These are phyloP conservation scores for Paracyprichromis sp. DNA, from an alignment of 2,113 vertebrate genomes.

Conservation along the genomic window DNA sequence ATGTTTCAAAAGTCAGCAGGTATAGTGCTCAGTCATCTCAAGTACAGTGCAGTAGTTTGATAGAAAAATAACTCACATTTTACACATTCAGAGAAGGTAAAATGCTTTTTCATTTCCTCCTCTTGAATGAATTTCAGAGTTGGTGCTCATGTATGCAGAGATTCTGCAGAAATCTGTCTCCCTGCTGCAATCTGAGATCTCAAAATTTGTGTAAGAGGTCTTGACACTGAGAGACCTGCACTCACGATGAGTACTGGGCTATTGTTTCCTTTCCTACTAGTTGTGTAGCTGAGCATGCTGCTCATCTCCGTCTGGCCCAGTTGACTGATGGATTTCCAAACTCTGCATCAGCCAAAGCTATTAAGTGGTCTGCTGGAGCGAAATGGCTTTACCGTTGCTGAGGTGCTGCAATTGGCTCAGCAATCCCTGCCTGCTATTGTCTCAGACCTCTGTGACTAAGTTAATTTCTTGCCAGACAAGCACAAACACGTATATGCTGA, in stretches of 20 bases:
- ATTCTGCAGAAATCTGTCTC: background rate
- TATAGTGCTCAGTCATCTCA: background rate
- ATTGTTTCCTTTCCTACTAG: conserved; percentile 26
- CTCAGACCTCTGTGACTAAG: conserved; percentile 50
- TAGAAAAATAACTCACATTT: background rate
- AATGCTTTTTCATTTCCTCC: background rate
- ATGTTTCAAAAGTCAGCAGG: background rate
- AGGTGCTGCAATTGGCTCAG: conserved; percentile 50
- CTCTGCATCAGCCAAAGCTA: conserved; percentile 59
- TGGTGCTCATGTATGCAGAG: background rate
- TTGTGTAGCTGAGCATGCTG: conserved; percentile 26
- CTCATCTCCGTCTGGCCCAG: conserved; percentile 43
- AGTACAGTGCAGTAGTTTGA: background rate
- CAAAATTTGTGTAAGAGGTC: background rate
- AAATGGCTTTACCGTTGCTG: conserved; percentile 56
- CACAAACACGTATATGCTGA: conserved; percentile 46
- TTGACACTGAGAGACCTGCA: background rate
- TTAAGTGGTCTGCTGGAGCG: conserved; percentile 69
- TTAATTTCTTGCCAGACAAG: conserved; percentile 57
- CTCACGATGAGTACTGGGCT: background rate
- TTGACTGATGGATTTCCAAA: conserved; percentile 61
- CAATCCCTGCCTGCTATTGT: conserved; percentile 54
- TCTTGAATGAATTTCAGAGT: background rate
- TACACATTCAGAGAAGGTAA: background rate
- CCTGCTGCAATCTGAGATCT: background rate